A percentile compares a stretch with the other conserved stretches of the same genome.
Conservation (phyloP, 2,888 invertebrate genomes). For the Salticus scenicus region DNA sequence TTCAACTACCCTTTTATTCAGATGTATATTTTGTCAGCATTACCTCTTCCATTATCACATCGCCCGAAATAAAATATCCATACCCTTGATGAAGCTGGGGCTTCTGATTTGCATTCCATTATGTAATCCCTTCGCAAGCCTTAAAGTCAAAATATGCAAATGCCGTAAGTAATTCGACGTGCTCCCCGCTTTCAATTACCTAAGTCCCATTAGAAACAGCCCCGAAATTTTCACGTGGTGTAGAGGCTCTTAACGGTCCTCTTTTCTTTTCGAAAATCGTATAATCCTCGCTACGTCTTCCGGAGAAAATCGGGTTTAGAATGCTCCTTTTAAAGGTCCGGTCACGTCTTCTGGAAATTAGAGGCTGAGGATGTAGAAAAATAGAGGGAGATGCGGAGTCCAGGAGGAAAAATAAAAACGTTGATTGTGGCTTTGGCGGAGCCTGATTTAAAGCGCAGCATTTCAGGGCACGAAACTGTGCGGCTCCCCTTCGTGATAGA, state of each 20-base stretch:
- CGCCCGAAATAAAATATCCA: constrained; percentile 3
- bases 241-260: neutral
- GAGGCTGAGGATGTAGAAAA: neutral
- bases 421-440: too few species aligned
- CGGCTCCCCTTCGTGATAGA: too few species aligned
- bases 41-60: neutral
- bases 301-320: neutral
- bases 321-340: neutral
- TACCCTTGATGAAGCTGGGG: neutral
- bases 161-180: neutral
- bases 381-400: too few species aligned
- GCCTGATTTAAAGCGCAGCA: too few species aligned
- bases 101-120: neutral
- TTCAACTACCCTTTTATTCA: constrained; percentile 1
- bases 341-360: neutral
- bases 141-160: constrained; percentile 5
- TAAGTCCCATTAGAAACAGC: neutral
- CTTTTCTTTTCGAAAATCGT: neutral
- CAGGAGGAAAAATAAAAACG: too few species aligned
- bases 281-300: neutral
- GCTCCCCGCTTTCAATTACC: constrained; percentile 11
- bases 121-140: neutral
- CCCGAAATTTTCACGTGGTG: neutral
- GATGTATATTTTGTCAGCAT: neutral
- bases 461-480: too few species aligned